These are phyloP conservation scores for Caerostris extrusa DNA, from an alignment of 1,140 invertebrate genomes.

Conservation along the genomic window DNA sequence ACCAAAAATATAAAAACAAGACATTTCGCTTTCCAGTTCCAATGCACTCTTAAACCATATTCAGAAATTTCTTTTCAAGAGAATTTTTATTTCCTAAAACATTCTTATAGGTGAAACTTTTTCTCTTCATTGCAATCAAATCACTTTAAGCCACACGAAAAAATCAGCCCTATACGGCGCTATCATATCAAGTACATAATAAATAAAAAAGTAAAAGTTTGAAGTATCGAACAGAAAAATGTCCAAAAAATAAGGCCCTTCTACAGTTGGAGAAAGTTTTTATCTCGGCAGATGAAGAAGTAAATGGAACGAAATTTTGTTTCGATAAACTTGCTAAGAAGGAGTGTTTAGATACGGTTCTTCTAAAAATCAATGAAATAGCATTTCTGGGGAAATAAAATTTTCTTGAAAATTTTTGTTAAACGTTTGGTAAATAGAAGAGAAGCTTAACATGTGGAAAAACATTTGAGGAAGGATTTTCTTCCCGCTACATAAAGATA, in stretches of 20 bases:
- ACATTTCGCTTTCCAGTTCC: too few species aligned
- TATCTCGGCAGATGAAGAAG: background rate
- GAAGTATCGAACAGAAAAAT: background rate
- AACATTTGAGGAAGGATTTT: background rate
- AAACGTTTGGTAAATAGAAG: conserved; percentile 23
- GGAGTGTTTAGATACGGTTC: background rate
- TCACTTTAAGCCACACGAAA: too few species aligned
- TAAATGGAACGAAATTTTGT: conserved; percentile 5
- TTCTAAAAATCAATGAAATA: background rate
- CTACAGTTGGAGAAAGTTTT: background rate
- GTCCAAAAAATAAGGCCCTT: background rate
- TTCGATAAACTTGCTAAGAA: background rate
- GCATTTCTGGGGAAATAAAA: background rate
- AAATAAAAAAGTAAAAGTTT: too few species aligned
- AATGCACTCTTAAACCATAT: too few species aligned
- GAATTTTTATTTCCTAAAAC: too few species aligned
- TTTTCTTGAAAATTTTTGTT: background rate
- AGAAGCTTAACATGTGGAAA: background rate
- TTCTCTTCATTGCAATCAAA: too few species aligned
- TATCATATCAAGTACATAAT: too few species aligned
- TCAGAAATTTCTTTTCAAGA: too few species aligned
- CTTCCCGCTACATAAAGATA: background rate
- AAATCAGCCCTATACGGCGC: too few species aligned
- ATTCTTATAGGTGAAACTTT: too few species aligned
- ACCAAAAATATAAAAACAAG: too few species aligned